A percentile compares a stretch with the other conserved stretches of the same genome.
These are phyloP conservation scores for Tetramorium parvispinum DNA, from an alignment of 1,140 invertebrate genomes.

Conservation along the genomic window DNA sequence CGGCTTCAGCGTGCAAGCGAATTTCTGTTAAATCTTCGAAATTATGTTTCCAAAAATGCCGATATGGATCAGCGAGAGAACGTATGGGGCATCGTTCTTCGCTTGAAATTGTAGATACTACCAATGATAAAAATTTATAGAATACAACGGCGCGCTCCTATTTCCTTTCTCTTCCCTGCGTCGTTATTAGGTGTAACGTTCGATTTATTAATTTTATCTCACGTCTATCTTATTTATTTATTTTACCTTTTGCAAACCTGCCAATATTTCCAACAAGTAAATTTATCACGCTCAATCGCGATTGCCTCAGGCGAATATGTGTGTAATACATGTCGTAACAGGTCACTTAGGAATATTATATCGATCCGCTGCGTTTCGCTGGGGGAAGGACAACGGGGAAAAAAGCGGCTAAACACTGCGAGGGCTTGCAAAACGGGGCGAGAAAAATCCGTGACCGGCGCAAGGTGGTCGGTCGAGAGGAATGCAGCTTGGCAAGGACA, in stretches of 20 bases:
- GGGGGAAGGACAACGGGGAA: background rate
- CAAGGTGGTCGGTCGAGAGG: constrained; percentile 25
- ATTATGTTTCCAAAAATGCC: constrained; percentile 14
- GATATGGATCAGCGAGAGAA: background rate
- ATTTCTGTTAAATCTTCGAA: constrained; percentile 27
- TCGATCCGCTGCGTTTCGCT: constrained; percentile 22
- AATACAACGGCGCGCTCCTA: background rate
- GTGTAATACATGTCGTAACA: constrained; percentile 39
- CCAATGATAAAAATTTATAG: background rate
- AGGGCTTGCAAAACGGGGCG: constrained; percentile 7
- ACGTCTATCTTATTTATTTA: background rate
- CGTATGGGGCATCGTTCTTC: background rate
- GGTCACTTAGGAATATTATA: constrained; percentile 67
- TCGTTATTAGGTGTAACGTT: background rate
- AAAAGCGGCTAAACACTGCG: constrained; percentile 1
- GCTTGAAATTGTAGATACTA: background rate
- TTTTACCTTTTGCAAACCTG: no score
- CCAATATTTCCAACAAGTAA: background rate
- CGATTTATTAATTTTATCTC: background rate
- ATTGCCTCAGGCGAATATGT: background rate
- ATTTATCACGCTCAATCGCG: background rate
- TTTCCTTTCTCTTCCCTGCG: background rate
- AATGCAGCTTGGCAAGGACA: constrained; percentile 32
- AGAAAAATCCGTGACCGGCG: constrained; percentile 20
- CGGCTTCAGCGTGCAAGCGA: background rate